Percentiles rank a stretch among this genome's conserved stretches.
Conservation (phyloP, 2,797 vertebrate genomes). For the Spinus pinus region DNA sequence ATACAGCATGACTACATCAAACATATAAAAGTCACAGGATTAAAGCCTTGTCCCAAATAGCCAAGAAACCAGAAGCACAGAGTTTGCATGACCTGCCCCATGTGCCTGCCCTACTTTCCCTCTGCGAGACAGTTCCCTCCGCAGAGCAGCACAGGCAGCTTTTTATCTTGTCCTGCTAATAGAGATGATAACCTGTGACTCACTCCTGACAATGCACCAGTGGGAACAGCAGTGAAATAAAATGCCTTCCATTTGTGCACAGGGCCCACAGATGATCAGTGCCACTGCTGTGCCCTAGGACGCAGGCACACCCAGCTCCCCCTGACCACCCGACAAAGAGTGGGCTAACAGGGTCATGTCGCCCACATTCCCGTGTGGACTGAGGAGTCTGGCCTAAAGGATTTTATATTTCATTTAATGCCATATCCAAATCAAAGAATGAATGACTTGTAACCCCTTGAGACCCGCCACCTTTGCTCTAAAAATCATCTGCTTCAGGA, state of each 20-base stretch:
- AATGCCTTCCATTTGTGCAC: neutral
- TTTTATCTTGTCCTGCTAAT: neutral
- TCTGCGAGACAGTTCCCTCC: rapidly evolving
- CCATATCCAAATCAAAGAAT: neutral
- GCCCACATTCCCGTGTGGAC: rapidly evolving
- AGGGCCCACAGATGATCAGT: neutral
- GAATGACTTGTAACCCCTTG: neutral
- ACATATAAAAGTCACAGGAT: rapidly evolving
- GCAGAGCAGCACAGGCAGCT: neutral
- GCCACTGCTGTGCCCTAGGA: neutral
- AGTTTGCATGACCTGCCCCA: rapidly evolving
- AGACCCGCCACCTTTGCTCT: neutral
- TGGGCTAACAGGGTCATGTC: rapidly evolving
- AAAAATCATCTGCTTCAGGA: neutral
- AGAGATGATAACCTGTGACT: neutral
- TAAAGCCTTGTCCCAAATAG: neutral
- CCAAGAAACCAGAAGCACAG: rapidly evolving
- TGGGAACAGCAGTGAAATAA: neutral
- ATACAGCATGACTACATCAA: neutral
- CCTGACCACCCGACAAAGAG: rapidly evolving
- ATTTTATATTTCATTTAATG: neutral
- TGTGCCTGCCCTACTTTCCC: rapidly evolving
- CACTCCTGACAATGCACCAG: rapidly evolving
- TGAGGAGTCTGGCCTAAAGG: neutral
- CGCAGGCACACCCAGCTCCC: neutral